Base-by-base conservation (phyloP, 2,113 vertebrate genomes). In the Petrocephalus zakoni region DNA sequence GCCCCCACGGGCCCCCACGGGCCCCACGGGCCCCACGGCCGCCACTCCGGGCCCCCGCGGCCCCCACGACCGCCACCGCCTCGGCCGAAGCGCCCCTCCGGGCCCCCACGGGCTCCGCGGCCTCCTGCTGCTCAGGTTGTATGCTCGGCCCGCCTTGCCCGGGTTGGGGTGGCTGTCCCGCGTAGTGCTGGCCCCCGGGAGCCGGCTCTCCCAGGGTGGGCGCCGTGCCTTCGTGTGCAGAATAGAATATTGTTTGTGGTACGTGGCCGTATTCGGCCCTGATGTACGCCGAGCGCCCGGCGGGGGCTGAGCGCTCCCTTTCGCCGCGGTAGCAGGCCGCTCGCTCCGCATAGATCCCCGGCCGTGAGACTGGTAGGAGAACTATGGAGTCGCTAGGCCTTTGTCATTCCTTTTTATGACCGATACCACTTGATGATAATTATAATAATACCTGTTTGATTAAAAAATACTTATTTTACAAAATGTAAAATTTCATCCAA, bases 41-140 rank as follows among this genome's bases (percentile, higher is more conserved):
- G n/a, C n/a, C n/a, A n/a, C n/a, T n/a, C n/a, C n/a, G n/a, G n/a
- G n/a, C n/a, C n/a, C n/a, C n/a, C n/a, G n/a, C n/a, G n/a, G n/a
- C n/a, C n/a, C n/a, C n/a, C n/a, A n/a, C n/a, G n/a, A n/a, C n/a
- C n/a, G n/a, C n/a, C n/a, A n/a, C n/a, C 21, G 83, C 29, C 10
- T 51, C 42, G 83, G n/a, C 88, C 42, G 42, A 3, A 42, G 42
- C 42, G 42, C 42, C 42, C 3, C 42, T 42, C 42, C 42, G 64
- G 1, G 34, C 47, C 53, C 88, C 68, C 55, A 6, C 87, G 25
- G 88, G 49, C 52, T 51, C 78, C 3, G 56, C 13, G 9, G n/a
- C 6, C 53, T 58, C 46, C 81, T 22, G 29, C 51, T 86, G 8
- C 25, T 4, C 92, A 94, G 94, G 94, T 94, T 89, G 93, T 93